These are phyloP conservation scores for Plutella xylostella DNA, from an alignment of 2,888 invertebrate genomes.

Conservation along the genomic window DNA sequence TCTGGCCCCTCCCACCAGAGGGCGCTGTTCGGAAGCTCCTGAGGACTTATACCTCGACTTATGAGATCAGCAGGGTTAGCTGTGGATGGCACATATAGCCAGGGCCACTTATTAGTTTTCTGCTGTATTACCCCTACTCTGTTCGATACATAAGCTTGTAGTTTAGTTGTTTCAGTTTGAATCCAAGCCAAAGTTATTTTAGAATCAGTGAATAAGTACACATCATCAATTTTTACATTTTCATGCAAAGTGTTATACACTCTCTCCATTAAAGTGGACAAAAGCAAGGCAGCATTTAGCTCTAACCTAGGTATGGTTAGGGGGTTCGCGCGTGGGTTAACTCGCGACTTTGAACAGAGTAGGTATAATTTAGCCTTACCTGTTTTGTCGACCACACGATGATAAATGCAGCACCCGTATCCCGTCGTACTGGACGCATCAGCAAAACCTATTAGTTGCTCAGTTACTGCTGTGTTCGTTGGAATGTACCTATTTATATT, in stretches of 20 bases:
- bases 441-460: conserved; percentile 14
- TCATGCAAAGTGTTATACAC: conserved; percentile 10
- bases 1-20: no score
- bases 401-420: conserved; percentile 17
- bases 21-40: no score
- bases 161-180: conserved; percentile 8
- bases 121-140: conserved; percentile 15
- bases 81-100: conserved; percentile 13
- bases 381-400: conserved; percentile 8
- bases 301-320: conserved; percentile 16
- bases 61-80: no score
- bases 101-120: conserved; percentile 9
- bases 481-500: neutral
- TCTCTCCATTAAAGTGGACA: conserved; percentile 11
- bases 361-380: conserved; percentile 11
- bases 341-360: conserved; percentile 16
- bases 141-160: conserved; percentile 18
- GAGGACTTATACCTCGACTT: no score
- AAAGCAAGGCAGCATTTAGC: conserved; percentile 16
- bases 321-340: conserved; percentile 6
- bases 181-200: conserved; percentile 20
- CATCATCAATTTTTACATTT: conserved; percentile 11
- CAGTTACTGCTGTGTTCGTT: neutral
- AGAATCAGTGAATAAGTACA: conserved; percentile 17
- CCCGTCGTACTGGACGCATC: conserved; percentile 14